These are phyloP conservation scores for Brachionus rubens DNA, from an alignment of 1,140 invertebrate genomes.

Conservation along the genomic window DNA sequence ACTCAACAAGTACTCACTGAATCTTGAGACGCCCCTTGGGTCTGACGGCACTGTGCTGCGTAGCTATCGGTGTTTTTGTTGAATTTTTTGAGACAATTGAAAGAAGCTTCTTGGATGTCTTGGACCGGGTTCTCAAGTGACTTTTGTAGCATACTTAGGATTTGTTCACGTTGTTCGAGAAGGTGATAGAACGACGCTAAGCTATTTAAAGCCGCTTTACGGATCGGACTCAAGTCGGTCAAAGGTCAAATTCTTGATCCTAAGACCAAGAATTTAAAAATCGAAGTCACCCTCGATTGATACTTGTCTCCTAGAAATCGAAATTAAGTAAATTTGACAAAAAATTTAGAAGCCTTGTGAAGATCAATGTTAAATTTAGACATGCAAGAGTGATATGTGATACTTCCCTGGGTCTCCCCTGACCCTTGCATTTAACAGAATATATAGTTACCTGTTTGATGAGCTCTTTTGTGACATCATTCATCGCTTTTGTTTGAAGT, in stretches of 20 bases:
- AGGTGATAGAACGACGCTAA: constrained; percentile 29
- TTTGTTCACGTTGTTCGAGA: constrained; percentile 55
- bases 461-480: constrained; percentile 85
- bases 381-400: too few species aligned
- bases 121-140: constrained; percentile 76
- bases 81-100: constrained; percentile 89
- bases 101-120: constrained; percentile 85
- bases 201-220: constrained; percentile 75
- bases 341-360: too few species aligned
- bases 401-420: too few species aligned
- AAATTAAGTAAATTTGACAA: too few species aligned
- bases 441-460: constrained; percentile 74
- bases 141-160: constrained; percentile 84
- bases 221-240: constrained; percentile 75
- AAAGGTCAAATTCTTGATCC: too few species aligned
- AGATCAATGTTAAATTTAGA: too few species aligned
- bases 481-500: constrained; percentile 77
- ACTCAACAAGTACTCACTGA: constrained; percentile 78
- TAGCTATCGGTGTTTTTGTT: constrained; percentile 75
- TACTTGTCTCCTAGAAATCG: too few species aligned
- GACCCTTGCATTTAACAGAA: too few species aligned
- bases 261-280: too few species aligned
- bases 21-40: constrained; percentile 46
- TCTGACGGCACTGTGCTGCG: background rate
- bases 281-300: too few species aligned